phyloP scores from a whole-genome alignment of 2,888 invertebrate genomes.

The Ormyrus nitidulus region DNA sequence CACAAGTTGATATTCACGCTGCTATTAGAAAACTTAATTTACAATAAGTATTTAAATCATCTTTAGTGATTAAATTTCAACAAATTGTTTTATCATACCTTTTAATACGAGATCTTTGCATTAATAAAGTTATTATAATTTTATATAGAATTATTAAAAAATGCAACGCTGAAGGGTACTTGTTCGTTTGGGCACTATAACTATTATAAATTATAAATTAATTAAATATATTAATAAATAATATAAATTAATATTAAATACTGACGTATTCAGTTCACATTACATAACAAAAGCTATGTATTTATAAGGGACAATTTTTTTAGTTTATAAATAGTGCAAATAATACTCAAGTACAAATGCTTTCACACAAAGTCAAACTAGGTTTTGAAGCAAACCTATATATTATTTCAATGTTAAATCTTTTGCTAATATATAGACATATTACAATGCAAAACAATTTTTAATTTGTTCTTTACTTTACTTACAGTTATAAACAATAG shows the following conservation, averaged over 20 bases:
- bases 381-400: slow-evolving; percentile 36
- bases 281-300: not conserved
- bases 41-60: not conserved
- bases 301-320: slow-evolving; percentile 3
- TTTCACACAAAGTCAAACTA: slow-evolving; percentile 17
- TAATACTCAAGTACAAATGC: slow-evolving; percentile 40
- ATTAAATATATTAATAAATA: slow-evolving; percentile 7
- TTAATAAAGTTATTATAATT: slow-evolving; percentile 15
- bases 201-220: not conserved
- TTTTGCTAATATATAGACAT: slow-evolving; percentile 23
- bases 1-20: not conserved
- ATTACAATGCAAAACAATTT: slow-evolving; percentile 25
- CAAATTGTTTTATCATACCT: slow-evolving; percentile 1
- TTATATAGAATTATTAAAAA: slow-evolving; percentile 22
- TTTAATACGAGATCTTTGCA: slow-evolving; percentile 38
- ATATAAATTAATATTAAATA: slow-evolving; percentile 16
- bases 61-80: slow-evolving; percentile 22
- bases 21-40: not conserved
- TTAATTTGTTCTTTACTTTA: slow-evolving; percentile 30
- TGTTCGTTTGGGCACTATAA: not conserved
- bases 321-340: slow-evolving; percentile 25
- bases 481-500: slow-evolving; percentile 47
- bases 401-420: slow-evolving; percentile 15
- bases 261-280: no score
- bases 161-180: not conserved